Conservation (phyloP, 2,113 vertebrate species). For the Solea senegalensis region DNA sequence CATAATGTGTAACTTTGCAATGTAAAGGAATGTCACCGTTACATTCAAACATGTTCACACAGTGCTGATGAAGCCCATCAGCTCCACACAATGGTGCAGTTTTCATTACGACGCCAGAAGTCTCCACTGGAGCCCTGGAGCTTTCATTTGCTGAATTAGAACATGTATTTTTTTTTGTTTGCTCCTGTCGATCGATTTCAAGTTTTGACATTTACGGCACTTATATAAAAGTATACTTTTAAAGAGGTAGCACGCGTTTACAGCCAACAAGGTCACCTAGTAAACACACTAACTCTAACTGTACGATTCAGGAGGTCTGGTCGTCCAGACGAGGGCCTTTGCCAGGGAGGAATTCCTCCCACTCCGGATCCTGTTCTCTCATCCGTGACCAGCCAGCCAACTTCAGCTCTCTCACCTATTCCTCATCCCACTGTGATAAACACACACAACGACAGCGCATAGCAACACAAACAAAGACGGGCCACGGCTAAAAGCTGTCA, state of each 20-base stretch:
- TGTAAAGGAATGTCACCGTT: too few relatives aligned
- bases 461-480: slow-evolving; percentile 47
- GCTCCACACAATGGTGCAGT: too few relatives aligned
- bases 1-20: not conserved
- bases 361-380: slow-evolving; percentile 31
- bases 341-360: slow-evolving; percentile 51
- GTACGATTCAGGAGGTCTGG: slow-evolving; percentile 56
- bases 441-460: slow-evolving; percentile 29
- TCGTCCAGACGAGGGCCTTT: slow-evolving; percentile 33
- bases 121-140: too few relatives aligned
- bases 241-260: not conserved
- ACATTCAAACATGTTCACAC: too few relatives aligned
- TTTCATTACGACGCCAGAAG: too few relatives aligned
- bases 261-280: slow-evolving; percentile 42
- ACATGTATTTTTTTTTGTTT: not conserved
- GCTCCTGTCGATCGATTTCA: too few relatives aligned
- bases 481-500: slow-evolving; percentile 21
- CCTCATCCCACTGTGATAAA: slow-evolving; percentile 42
- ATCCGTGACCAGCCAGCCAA: slow-evolving; percentile 41
- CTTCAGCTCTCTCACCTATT: slow-evolving; percentile 31
- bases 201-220: slow-evolving; percentile 9
- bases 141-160: not conserved
- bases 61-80: too few relatives aligned
- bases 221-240: slow-evolving; percentile 12
- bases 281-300: slow-evolving; percentile 32